Percentiles rank a stretch among this genome's conserved stretches.
These are phyloP conservation scores for Drosophila limbata DNA, from an alignment of 2,888 invertebrate species.

Conservation along the genomic window DNA sequence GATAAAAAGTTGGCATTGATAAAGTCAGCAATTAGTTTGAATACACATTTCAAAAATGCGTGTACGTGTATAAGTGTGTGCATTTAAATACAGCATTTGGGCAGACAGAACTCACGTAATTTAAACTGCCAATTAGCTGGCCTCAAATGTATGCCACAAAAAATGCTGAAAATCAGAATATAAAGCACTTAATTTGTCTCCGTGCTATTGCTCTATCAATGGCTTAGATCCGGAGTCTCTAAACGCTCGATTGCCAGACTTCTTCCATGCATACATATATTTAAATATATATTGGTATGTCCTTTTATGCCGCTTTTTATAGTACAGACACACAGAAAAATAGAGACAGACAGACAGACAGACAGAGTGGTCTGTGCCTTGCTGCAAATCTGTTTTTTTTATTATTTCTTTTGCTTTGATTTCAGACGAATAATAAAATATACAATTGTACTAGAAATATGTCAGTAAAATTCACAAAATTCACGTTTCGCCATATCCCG, in stretches of 20 bases:
- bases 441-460: slow-evolving; percentile 76
- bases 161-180: slow-evolving; percentile 17
- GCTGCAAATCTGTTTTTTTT: slow-evolving; percentile 10
- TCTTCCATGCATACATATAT: slow-evolving; percentile 18
- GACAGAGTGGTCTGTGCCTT: slow-evolving; percentile 29
- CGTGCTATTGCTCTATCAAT: slow-evolving; percentile 59
- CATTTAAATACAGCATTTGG: not conserved
- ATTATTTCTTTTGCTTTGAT: slow-evolving; percentile 65
- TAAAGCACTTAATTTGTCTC: slow-evolving; percentile 65
- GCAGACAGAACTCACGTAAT: slow-evolving; percentile 40
- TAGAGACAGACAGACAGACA: slow-evolving; percentile 24
- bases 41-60: slow-evolving; percentile 4
- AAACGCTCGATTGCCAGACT: slow-evolving; percentile 51
- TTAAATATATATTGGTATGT: slow-evolving; percentile 32
- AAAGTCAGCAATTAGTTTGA: slow-evolving; percentile 71
- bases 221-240: slow-evolving; percentile 41
- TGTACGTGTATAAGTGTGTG: no score
- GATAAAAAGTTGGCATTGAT: slow-evolving; percentile 63
- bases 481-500: slow-evolving; percentile 72
- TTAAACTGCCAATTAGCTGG: slow-evolving; percentile 73
- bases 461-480: slow-evolving; percentile 75
- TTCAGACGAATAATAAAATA: slow-evolving; percentile 70
- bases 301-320: slow-evolving; percentile 42
- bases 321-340: slow-evolving; percentile 34
- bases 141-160: slow-evolving; percentile 50